Percentiles rank a stretch among this genome's conserved stretches.
These are phyloP conservation scores for Ceratina calcarata DNA, from an alignment of 1,140 invertebrate species.

Conservation along the genomic window DNA sequence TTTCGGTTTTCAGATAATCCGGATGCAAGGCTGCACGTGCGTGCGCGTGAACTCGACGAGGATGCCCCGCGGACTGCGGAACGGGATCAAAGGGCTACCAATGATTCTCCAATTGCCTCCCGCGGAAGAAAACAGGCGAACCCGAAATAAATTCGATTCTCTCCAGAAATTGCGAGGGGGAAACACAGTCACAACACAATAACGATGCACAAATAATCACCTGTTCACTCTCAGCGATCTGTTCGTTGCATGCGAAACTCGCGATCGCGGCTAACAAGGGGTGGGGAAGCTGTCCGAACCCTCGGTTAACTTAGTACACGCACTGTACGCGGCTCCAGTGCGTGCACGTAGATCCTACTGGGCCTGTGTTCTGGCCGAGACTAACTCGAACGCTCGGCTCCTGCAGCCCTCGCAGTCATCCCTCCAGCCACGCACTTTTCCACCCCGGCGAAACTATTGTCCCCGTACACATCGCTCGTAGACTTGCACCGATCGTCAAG, in stretches of 20 bases:
- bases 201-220: conserved; percentile 57
- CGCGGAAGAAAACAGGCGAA: not conserved
- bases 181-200: conserved; percentile 39
- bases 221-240: conserved; percentile 41
- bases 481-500: not conserved
- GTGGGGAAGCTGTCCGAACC: conserved; percentile 11
- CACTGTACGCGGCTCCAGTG: conserved; percentile 54
- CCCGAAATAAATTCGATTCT: not conserved
- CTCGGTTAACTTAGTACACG: conserved; percentile 44
- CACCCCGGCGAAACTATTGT: conserved; percentile 72
- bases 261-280: conserved; percentile 15
- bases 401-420: conserved; percentile 79
- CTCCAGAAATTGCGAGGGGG: conserved; percentile 7
- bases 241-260: conserved; percentile 31
- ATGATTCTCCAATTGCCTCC: not conserved
- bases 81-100: not conserved
- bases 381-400: conserved; percentile 77
- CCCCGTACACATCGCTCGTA: conserved; percentile 1
- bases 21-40: conserved; percentile 54
- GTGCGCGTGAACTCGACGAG: conserved; percentile 29
- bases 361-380: conserved; percentile 81
- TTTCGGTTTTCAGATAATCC: conserved; percentile 67
- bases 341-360: conserved; percentile 74
- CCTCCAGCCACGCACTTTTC: conserved; percentile 78
- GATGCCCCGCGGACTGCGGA: not conserved